Evolutionary conservation across 2,797 vertebrate genomes (phyloP), one percentile per base, ranked within the genome.

Genomic region (Acanthornis magna): DNA sequence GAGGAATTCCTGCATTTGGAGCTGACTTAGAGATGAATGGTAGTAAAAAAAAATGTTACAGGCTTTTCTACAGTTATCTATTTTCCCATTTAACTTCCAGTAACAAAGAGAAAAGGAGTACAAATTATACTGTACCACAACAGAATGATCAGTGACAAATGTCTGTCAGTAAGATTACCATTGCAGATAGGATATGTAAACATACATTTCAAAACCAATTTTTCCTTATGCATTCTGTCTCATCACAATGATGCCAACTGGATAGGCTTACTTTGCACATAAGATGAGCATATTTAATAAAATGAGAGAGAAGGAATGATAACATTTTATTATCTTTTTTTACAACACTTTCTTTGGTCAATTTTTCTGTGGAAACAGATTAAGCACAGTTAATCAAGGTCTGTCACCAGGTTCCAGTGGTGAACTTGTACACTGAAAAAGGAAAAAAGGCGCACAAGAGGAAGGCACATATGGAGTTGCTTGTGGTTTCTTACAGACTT

Each of bases 131-230:
- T 51, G 27, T 79, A 87, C 34, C 51, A 63, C 71, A 91, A 79
- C 75, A 91, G 77, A 96, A 93, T 22, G 62, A 94, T 91, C 74
- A 74, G 53, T 84, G 60, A 89, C 77, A 94, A 95, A 92, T 2
- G 8, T 73, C 74, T 91, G 74, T 88, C 80, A 85, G 48, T 71
- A 79, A 95, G 74, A 91, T 87, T 89, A 82, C 27, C 40, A 74
- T n/a, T 89, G 63, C 74, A 85, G 74, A 89, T 71, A 94, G 80
- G 84, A 79, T 63, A 76, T 74, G 45, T 75, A 94, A 95, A 93
- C 78, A 92, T 62, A 81, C 3, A 0, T 50, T 89, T 80, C 20
- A 12, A 82, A 93, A 60, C 11, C n/a, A 63, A 26, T 79, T 95
- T 95, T 91, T 94, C 67, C 75, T 40, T 85, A 81, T 79, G 40